Evolutionary conservation across 2,888 invertebrate species (phyloP).

Genomic region (Rugalucina vietnamica): DNA sequence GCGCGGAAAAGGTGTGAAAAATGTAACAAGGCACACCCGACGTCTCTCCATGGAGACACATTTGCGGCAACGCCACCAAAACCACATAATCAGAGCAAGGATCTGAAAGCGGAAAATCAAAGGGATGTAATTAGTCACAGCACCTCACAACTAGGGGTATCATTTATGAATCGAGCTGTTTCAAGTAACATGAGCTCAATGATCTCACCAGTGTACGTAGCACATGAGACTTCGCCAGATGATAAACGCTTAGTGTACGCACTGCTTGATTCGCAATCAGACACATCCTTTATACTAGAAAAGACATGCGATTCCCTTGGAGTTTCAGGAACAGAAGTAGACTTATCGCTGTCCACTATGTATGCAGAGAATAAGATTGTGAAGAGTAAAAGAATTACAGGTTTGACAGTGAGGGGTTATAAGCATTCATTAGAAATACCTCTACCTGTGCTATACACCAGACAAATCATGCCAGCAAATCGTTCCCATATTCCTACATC

Average conservation of each 20-base stretch:
- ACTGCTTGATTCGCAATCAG: conserved; percentile 57
- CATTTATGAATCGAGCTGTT: not conserved
- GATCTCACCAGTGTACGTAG: conserved; percentile 46
- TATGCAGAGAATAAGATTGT: conserved; percentile 36
- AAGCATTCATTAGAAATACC: conserved; percentile 13
- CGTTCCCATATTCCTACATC: conserved; percentile 36
- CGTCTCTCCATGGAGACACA: not conserved
- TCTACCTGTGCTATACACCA: conserved; percentile 54
- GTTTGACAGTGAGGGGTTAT: conserved; percentile 51
- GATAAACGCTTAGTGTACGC: conserved; percentile 56
- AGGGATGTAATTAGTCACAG: not conserved
- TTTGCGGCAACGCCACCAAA: no score
- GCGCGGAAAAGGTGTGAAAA: not conserved
- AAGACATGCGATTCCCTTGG: conserved; percentile 41
- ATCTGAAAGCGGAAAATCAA: not conserved
- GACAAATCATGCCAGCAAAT: conserved; percentile 53
- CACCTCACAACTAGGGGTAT: not conserved
- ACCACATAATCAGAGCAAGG: not conserved
- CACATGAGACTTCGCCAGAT: conserved; percentile 32
- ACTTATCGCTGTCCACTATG: conserved; percentile 55
- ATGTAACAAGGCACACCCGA: not conserved
- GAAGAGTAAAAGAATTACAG: conserved; percentile 15
- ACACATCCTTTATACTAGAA: conserved; percentile 55
- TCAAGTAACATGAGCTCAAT: not conserved
- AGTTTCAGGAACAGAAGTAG: conserved; percentile 19